These are phyloP conservation scores for Rosalia funebris DNA, from an alignment of 2,888 invertebrate genomes.

Conservation along the genomic window DNA sequence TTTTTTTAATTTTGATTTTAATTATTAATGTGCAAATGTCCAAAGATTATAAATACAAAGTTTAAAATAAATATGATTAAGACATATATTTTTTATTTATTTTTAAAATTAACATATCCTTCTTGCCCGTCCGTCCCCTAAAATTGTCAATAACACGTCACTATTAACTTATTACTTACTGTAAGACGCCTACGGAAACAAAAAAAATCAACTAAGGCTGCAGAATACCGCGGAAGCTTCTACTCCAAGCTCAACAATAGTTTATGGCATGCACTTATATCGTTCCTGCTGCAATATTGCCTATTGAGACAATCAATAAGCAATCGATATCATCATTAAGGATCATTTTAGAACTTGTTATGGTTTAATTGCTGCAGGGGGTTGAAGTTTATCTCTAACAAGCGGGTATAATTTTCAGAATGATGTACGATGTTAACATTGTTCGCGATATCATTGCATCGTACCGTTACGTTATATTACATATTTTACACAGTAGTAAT, in stretches of 20 bases:
- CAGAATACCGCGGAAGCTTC: not conserved
- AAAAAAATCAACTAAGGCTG: too few species aligned
- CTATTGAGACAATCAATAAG: conserved; percentile 8
- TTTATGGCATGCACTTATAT: not conserved
- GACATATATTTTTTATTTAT: too few species aligned
- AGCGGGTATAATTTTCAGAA: conserved; percentile 13
- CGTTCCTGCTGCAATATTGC: not conserved
- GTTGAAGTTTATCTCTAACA: conserved; percentile 11
- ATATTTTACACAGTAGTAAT: conserved; percentile 1
- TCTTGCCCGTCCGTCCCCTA: too few species aligned
- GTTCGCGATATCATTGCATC: conserved; percentile 10
- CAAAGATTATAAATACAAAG: too few species aligned
- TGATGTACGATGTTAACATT: conserved; percentile 16
- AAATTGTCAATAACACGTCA: too few species aligned
- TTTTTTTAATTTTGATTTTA: too few species aligned
- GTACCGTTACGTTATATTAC: conserved; percentile 15
- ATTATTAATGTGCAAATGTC: too few species aligned
- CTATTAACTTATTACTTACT: too few species aligned
- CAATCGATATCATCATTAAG: conserved; percentile 12
- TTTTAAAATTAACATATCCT: too few species aligned
- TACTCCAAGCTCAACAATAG: not conserved
- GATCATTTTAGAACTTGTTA: conserved; percentile 13
- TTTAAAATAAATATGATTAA: too few species aligned
- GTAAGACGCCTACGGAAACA: too few species aligned
- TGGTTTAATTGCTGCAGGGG: conserved; percentile 8